A percentile compares a stretch with the other conserved stretches of the same genome.
These are phyloP conservation scores for Drosophila ezoana DNA, from an alignment of 2,888 invertebrate species.

Conservation along the genomic window DNA sequence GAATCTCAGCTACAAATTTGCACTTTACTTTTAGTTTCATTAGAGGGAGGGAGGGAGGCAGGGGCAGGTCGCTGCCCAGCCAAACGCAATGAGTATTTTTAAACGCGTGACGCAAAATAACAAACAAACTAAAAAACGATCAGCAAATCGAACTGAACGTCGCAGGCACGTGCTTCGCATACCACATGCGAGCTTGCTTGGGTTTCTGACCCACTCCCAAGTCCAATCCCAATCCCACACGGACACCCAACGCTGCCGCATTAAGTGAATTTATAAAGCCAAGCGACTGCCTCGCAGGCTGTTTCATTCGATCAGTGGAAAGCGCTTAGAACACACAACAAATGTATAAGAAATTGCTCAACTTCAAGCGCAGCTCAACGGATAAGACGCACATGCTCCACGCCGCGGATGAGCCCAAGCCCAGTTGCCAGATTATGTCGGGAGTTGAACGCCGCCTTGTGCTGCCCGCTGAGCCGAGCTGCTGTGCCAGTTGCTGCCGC, in stretches of 20 bases:
- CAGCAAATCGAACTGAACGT: conserved; percentile 43
- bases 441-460: conserved; percentile 44
- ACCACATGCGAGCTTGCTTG: conserved; percentile 11
- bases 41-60: conserved; percentile 13
- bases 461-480: background rate
- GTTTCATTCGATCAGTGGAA: conserved; percentile 65
- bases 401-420: conserved; percentile 2
- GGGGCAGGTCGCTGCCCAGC: conserved; percentile 2
- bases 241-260: conserved; percentile 19
- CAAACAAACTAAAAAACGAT: conserved; percentile 28
- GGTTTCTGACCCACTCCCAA: conserved; percentile 52
- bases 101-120: conserved; percentile 61
- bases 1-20: conserved; percentile 60
- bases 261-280: conserved; percentile 64
- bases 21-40: conserved; percentile 76
- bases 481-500: conserved; percentile 12
- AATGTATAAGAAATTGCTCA: conserved; percentile 83
- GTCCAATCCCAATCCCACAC: background rate
- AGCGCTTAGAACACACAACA: conserved; percentile 49
- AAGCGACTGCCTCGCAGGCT: conserved; percentile 42
- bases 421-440: conserved; percentile 57
- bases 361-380: conserved; percentile 56
- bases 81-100: conserved; percentile 61
- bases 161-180: conserved; percentile 49
- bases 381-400: conserved; percentile 34